Conservation (phyloP, 2,113 vertebrate species). For the Delphinapterus leucas region DNA sequence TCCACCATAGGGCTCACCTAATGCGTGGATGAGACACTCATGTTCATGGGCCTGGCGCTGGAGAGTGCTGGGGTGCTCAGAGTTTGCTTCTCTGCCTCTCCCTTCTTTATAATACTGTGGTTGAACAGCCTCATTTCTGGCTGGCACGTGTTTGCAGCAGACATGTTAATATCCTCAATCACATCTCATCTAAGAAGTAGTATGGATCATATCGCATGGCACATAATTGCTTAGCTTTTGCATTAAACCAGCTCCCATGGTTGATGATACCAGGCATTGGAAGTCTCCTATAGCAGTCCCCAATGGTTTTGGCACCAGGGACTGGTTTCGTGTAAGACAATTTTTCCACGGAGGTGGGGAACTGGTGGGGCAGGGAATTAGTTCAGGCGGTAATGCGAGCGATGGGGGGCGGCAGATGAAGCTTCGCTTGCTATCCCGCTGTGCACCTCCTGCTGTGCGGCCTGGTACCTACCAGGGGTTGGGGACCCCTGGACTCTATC, state of each 20-base stretch:
- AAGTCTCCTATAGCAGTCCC: too few species aligned
- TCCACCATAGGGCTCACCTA: not conserved
- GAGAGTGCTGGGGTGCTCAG: not conserved
- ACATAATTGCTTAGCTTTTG: not conserved
- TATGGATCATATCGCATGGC: not conserved
- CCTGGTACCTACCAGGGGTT: too few species aligned
- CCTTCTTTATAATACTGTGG: not conserved
- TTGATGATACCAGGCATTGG: not conserved
- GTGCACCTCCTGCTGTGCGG: too few species aligned
- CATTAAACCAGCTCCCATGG: not conserved
- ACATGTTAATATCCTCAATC: not conserved
- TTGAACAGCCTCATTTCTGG: not conserved
- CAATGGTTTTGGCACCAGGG: too few species aligned
- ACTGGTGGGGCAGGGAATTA: too few species aligned
- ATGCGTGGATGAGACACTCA: not conserved
- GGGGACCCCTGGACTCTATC: too few species aligned
- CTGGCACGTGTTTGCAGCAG: not conserved
- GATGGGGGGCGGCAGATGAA: too few species aligned
- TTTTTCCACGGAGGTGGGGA: too few species aligned
- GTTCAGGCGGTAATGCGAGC: too few species aligned
- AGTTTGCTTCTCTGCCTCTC: not conserved
- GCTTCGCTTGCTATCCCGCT: too few species aligned
- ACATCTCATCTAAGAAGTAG: not conserved
- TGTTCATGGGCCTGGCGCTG: not conserved
- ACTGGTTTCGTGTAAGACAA: too few species aligned